phyloP scores from a whole-genome alignment of 2,888 invertebrate genomes.

The Drosophila vallismaia region DNA sequence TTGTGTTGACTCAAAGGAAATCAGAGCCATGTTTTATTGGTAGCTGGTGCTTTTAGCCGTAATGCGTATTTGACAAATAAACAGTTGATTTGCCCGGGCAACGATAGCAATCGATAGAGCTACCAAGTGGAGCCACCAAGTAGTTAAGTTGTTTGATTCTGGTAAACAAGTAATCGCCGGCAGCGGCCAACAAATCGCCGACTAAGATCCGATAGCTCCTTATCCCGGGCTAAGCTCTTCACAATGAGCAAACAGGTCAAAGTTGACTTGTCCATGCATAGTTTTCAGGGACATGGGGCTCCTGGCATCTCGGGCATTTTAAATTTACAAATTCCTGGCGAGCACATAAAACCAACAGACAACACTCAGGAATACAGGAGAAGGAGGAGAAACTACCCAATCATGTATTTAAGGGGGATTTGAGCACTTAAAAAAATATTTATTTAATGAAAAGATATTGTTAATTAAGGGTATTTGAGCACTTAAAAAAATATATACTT shows the following conservation, averaged over 20 bases:
- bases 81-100: slow-evolving; percentile 71
- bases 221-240: slow-evolving; percentile 33
- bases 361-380: slow-evolving; percentile 48
- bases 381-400: slow-evolving; percentile 8
- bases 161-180: slow-evolving; percentile 76
- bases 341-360: slow-evolving; percentile 75
- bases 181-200: slow-evolving; percentile 32
- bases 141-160: slow-evolving; percentile 77
- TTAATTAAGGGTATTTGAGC: no score
- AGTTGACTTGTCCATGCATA: slow-evolving; percentile 45
- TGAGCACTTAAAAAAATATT: no score
- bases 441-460: no score
- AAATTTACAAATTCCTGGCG: slow-evolving; percentile 80
- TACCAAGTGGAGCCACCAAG: slow-evolving; percentile 47
- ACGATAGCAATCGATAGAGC: slow-evolving; percentile 69
- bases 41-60: slow-evolving; percentile 59
- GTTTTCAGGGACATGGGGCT: slow-evolving; percentile 12
- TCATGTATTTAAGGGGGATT: slow-evolving; percentile 8
- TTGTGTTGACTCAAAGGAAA: slow-evolving; percentile 48
- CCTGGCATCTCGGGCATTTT: slow-evolving; percentile 68
- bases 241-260: slow-evolving; percentile 43
- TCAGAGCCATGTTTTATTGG: slow-evolving; percentile 61
- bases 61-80: slow-evolving; percentile 80
- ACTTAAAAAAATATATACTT: no score
- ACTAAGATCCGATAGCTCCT: slow-evolving; percentile 26